Evolutionary conservation across 2,113 vertebrate genomes (phyloP), one percentile per base, ranked within the genome.

Genomic region (Channa argus): DNA sequence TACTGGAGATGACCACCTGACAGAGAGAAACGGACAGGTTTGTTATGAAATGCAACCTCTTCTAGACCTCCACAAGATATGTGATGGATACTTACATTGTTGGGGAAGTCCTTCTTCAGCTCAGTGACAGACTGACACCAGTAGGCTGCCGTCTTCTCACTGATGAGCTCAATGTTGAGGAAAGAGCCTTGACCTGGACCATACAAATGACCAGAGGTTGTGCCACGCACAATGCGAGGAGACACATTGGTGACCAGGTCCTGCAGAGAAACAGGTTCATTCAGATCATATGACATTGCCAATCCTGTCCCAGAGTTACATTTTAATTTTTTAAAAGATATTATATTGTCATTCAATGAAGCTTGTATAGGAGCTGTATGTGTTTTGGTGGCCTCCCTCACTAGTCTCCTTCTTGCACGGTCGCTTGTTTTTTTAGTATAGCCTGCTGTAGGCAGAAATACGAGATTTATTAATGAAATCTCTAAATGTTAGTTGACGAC

Each of bases 191-290:
- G 96, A 50, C 95, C 96, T 0, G 96, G 97, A 60, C 97, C 97
- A 0, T 90, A 98, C 12, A 94, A 0, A 15, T 94, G 93, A n/a
- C 97, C 95, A 0, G 96, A 96, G 49, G 97, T 99, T 55, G 92
- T 96, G 14, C 97, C 97, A 73, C 97, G 95, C 60, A 97, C 92
- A 68, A 99, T 99, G 82, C 97, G 94, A 0, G 97, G 97, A 49
- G 97, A 99, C 79, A 98, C 96, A 3, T 98, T 99, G 45, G 97
- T 99, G 83, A 98, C 95, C 50, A 97, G 94, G 77, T 99, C 96
- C 97, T 99, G 92, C 75, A 59, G 60, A 46, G 33, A 82, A 14
- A 84, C 59, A 80, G 8, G 71, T 39, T 34, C 3, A 51, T 6
- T 24, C 1, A 7, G 2, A 44, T 6, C 6, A 53, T 7, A 2